Conservation (phyloP, 2,888 invertebrate genomes). For the Lochmaea crataegi region DNA sequence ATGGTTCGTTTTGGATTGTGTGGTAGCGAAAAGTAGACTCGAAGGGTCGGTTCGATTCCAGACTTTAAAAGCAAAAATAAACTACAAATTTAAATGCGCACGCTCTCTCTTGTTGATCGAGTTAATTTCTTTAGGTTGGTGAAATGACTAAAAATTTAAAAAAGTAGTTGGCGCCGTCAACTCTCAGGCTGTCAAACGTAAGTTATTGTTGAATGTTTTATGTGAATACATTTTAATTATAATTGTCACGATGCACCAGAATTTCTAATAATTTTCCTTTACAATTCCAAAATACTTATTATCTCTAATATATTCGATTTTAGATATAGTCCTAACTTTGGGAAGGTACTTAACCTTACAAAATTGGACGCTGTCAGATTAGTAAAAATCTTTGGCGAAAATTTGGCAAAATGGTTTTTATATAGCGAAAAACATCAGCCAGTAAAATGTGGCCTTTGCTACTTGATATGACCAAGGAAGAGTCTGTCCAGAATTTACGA, state of each 20-base stretch:
- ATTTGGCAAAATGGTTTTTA: constrained; percentile 45
- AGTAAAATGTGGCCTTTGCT: constrained; percentile 76
- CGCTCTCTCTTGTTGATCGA: no score
- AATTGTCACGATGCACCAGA: constrained; percentile 17
- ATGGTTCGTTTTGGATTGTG: no score
- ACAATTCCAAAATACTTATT: neutral
- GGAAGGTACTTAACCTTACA: constrained; percentile 52
- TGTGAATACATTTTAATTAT: constrained; percentile 34
- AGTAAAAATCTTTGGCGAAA: constrained; percentile 40
- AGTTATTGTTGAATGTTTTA: constrained; percentile 37
- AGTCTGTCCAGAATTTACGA: constrained; percentile 88
- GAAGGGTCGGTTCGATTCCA: no score
- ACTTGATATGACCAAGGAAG: constrained; percentile 87
- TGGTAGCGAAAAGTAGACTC: no score
- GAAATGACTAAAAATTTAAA: constrained; percentile 40
- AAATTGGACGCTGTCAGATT: constrained; percentile 53
- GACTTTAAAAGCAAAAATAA: no score
- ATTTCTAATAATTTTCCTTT: constrained; percentile 14
- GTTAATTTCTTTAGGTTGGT: constrained; percentile 18
- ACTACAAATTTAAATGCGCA: no score
- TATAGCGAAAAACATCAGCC: constrained; percentile 30
- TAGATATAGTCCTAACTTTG: neutral
- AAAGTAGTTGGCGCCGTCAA: constrained; percentile 50
- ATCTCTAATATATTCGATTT: neutral
- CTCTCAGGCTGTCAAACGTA: constrained; percentile 49